A percentile compares a stretch with the other conserved stretches of the same genome.
Conservation (phyloP, 1,140 invertebrate species). For the Ceratina calcarata region DNA sequence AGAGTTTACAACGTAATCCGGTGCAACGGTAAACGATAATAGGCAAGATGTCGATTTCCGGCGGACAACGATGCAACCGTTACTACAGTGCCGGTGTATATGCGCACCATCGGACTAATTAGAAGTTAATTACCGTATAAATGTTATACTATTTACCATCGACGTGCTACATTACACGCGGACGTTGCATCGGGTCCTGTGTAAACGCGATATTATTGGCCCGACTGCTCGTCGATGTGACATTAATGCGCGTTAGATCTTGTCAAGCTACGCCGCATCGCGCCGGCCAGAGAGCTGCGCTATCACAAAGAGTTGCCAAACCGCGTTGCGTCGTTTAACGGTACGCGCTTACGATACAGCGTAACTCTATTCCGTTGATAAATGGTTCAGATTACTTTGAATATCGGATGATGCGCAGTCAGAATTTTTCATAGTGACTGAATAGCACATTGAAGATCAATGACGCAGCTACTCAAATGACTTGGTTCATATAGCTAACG, state of each 20-base stretch:
- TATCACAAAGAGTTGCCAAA: conserved; percentile 45
- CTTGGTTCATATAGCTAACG: no score
- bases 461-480: no score
- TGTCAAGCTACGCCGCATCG: conserved; percentile 11
- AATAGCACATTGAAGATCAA: no score
- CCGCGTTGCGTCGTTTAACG: conserved; percentile 28
- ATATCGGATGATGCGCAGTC: no score
- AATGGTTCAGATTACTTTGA: conserved; percentile 23
- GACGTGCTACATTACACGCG: conserved; percentile 23
- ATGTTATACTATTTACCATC: conserved; percentile 51
- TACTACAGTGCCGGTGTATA: conserved; percentile 23
- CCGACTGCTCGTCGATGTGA: conserved; percentile 27
- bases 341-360: conserved; percentile 1
- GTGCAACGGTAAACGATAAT: conserved; percentile 35
- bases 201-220: conserved; percentile 43
- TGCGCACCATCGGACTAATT: conserved; percentile 28
- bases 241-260: conserved; percentile 32
- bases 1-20: not conserved
- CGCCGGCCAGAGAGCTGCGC: conserved; percentile 7
- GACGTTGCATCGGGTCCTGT: conserved; percentile 3
- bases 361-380: conserved; percentile 43
- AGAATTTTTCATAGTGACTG: no score
- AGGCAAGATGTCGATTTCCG: conserved; percentile 52
- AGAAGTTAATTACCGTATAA: conserved; percentile 58
- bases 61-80: conserved; percentile 34